Percentiles rank a stretch among this genome's conserved stretches.
phyloP scores from a whole-genome alignment of 2,888 invertebrate genomes.

The Noctua pronuba region DNA sequence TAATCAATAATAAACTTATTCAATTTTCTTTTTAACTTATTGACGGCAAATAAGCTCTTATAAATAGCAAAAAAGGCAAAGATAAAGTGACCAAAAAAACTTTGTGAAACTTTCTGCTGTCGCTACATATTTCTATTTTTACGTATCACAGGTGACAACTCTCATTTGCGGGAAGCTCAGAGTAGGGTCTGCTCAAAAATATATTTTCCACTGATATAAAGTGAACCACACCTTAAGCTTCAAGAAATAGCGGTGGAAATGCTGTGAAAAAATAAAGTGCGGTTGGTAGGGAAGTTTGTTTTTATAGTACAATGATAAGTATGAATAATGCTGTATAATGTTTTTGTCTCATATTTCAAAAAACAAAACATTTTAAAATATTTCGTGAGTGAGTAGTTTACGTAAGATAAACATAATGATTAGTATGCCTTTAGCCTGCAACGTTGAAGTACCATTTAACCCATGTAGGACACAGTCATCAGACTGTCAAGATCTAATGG shows the following conservation, averaged over 20 bases:
- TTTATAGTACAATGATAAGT: conserved; percentile 60
- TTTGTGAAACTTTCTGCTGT: conserved; percentile 52
- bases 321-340: conserved; percentile 60
- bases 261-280: conserved; percentile 6
- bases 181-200: conserved; percentile 62
- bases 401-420: background rate
- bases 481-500: background rate
- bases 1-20: background rate
- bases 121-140: conserved; percentile 65
- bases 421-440: background rate
- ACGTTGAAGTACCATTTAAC: background rate
- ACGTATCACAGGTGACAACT: conserved; percentile 69
- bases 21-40: conserved; percentile 1
- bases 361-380: conserved; percentile 40
- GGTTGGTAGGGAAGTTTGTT: conserved; percentile 12
- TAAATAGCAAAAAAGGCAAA: conserved; percentile 19
- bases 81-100: conserved; percentile 32
- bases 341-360: conserved; percentile 56
- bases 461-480: background rate
- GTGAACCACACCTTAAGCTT: conserved; percentile 36
- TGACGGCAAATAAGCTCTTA: background rate
- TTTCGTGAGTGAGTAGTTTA: background rate
- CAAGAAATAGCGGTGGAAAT: conserved; percentile 34
- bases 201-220: conserved; percentile 27
- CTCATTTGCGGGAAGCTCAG: conserved; percentile 66